These are phyloP conservation scores for Pocota personata DNA, from an alignment of 2,888 invertebrate genomes.

Conservation along the genomic window DNA sequence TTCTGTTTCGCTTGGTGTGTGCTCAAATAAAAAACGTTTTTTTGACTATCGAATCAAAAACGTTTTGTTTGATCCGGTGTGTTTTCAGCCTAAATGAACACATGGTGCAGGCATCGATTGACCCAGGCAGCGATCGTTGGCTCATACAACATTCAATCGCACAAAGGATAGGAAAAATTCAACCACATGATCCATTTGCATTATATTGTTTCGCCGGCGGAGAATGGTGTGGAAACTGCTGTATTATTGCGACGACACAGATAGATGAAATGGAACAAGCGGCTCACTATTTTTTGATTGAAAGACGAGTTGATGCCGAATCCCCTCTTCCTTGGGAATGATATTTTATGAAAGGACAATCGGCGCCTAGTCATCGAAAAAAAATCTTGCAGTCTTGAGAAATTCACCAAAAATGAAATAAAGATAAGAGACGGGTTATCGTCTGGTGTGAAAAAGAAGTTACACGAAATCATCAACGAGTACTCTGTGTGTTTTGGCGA, in stretches of 20 bases:
- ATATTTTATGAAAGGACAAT: constrained; percentile 11
- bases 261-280: constrained; percentile 9
- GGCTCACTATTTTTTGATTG: not conserved
- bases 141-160: not conserved
- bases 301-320: no score
- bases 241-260: not conserved
- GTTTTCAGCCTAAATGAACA: constrained; percentile 10
- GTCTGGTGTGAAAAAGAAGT: no score
- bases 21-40: no score
- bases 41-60: no score
- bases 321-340: constrained; percentile 1
- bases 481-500: no score
- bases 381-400: no score
- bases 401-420: no score
- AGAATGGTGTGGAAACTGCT: constrained; percentile 5
- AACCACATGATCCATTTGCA: constrained; percentile 10
- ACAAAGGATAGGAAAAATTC: constrained; percentile 9
- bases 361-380: not conserved
- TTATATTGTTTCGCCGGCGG: constrained; percentile 1
- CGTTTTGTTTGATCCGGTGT: no score
- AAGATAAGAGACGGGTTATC: no score
- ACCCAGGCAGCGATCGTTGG: constrained; percentile 5
- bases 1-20: no score
- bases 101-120: constrained; percentile 8
- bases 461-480: no score